These are phyloP conservation scores for Microplitis deprimator DNA, from an alignment of 2,888 invertebrate genomes.

Conservation along the genomic window DNA sequence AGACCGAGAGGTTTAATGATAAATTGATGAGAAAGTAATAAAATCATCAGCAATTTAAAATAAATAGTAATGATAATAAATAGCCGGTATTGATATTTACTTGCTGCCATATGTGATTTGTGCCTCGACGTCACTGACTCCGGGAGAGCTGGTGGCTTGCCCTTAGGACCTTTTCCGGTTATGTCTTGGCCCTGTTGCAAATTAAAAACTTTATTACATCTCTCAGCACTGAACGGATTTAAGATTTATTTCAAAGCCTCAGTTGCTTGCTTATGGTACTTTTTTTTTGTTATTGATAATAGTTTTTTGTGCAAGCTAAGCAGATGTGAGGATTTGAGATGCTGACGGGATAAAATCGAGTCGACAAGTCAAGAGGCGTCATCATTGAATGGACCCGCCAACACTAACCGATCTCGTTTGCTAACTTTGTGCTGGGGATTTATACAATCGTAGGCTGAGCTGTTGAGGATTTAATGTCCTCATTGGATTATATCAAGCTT, in stretches of 20 bases:
- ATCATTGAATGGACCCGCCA: slow-evolving; percentile 29
- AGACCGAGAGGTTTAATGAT: neutral
- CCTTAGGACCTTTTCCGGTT: slow-evolving; percentile 59
- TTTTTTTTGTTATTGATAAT: neutral
- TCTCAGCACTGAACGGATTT: neutral
- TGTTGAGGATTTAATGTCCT: slow-evolving; percentile 4
- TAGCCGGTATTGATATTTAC: slow-evolving; percentile 65
- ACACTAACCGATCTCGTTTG: slow-evolving; percentile 37
- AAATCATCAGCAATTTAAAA: neutral
- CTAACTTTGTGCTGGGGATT: neutral
- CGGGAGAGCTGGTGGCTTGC: slow-evolving; percentile 62
- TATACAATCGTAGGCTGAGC: slow-evolving; percentile 22
- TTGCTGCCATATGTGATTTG: slow-evolving; percentile 77
- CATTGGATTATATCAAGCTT: slow-evolving; percentile 21
- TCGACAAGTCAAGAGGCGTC: slow-evolving; percentile 20
- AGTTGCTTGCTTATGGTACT: slow-evolving; percentile 6
- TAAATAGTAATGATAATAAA: neutral
- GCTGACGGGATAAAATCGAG: neutral
- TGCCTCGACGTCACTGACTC: slow-evolving; percentile 58
- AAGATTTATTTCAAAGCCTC: neutral
- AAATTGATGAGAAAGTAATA: neutral
- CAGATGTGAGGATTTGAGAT: neutral
- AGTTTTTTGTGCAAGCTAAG: neutral
- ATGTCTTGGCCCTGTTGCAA: slow-evolving; percentile 46
- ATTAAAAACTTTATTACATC: slow-evolving; percentile 25